These are phyloP conservation scores for Lordiphosa clarofinis DNA, from an alignment of 1,140 invertebrate genomes.

Conservation along the genomic window DNA sequence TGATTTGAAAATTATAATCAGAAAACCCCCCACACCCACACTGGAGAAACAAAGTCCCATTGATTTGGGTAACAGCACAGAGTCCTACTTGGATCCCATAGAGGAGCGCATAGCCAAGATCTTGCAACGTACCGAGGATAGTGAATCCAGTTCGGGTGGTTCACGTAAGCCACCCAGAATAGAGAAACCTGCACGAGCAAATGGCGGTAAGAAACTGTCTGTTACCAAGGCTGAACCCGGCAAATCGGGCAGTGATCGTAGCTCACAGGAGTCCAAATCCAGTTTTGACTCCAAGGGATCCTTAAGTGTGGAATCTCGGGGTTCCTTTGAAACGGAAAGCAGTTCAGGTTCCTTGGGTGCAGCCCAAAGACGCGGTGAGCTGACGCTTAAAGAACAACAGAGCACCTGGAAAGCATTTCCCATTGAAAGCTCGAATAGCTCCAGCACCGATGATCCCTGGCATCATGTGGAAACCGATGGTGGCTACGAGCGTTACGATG, in stretches of 20 bases:
- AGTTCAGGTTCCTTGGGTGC: constrained; percentile 87
- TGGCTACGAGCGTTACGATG: constrained; percentile 82
- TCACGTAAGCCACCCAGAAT: constrained; percentile 67
- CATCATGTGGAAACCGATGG: constrained; percentile 86
- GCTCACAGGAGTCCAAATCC: constrained; percentile 81
- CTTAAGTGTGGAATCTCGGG: constrained; percentile 84
- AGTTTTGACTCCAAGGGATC: constrained; percentile 83
- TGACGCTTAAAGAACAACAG: constrained; percentile 83
- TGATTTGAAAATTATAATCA: constrained; percentile 62
- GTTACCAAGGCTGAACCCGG: constrained; percentile 49
- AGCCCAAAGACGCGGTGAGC: constrained; percentile 83
- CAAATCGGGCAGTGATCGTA: constrained; percentile 76
- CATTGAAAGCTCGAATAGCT: constrained; percentile 88
- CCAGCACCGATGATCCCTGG: constrained; percentile 90
- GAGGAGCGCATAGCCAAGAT: constrained; percentile 73
- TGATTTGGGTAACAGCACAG: constrained; percentile 80
- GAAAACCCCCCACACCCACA: constrained; percentile 82
- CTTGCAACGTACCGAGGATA: constrained; percentile 66
- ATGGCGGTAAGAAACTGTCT: constrained; percentile 65
- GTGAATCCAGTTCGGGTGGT: constrained; percentile 74
- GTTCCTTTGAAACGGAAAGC: constrained; percentile 86
- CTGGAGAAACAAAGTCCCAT: constrained; percentile 83
- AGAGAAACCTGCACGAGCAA: constrained; percentile 66
- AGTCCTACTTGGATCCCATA: constrained; percentile 70
- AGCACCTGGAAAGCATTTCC: constrained; percentile 90